phyloP scores from a whole-genome alignment of 2,888 invertebrate genomes.

The Ectemnius lituratus region DNA sequence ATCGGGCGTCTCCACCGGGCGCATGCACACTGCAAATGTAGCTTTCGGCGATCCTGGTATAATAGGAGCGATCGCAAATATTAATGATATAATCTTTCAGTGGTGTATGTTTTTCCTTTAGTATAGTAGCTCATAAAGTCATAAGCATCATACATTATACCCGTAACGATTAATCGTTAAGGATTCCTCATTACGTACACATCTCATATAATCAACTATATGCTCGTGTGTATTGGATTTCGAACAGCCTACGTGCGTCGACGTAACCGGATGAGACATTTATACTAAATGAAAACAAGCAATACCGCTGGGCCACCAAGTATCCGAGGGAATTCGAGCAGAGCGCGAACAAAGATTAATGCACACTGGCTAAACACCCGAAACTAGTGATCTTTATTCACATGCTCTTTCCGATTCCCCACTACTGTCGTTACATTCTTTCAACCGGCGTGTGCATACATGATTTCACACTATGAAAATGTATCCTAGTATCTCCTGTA shows the following conservation, averaged over 20 bases:
- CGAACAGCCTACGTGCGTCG: constrained; percentile 59
- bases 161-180: constrained; percentile 69
- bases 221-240: constrained; percentile 66
- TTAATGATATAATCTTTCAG: constrained; percentile 69
- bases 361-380: constrained; percentile 7
- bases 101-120: constrained; percentile 74
- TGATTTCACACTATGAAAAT: constrained; percentile 41
- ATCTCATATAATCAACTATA: constrained; percentile 57
- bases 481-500: neutral
- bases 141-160: constrained; percentile 73
- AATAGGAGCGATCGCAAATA: constrained; percentile 56
- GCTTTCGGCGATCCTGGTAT: constrained; percentile 56
- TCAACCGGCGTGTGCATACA: constrained; percentile 42
- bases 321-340: constrained; percentile 13
- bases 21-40: constrained; percentile 63
- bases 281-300: constrained; percentile 69
- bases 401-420: constrained; percentile 14
- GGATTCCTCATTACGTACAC: constrained; percentile 67
- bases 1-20: constrained; percentile 44
- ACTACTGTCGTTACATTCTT: constrained; percentile 16
- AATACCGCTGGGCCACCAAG: constrained; percentile 65
- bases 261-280: constrained; percentile 56
- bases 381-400: constrained; percentile 13
- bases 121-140: constrained; percentile 72
- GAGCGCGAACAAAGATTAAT: constrained; percentile 11